phyloP scores from a whole-genome alignment of 2,113 vertebrate species.

The Gasterosteus aculeatus region DNA sequence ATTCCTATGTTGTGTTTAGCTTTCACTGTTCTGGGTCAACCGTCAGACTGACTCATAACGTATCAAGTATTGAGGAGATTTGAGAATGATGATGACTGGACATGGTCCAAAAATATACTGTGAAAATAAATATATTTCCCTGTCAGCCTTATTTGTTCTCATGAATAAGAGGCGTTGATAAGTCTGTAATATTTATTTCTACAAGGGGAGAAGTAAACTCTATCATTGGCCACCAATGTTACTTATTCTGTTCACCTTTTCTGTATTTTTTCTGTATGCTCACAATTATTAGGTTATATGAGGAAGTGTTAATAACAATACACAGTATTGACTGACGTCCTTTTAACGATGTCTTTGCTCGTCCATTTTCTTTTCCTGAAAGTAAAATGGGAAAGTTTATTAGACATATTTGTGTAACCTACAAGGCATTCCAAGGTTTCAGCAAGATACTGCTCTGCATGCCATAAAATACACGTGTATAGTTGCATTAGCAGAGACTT shows the following conservation, averaged over 20 bases:
- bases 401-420: neutral
- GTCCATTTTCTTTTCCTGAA: neutral
- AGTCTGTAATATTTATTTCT: neutral
- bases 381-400: neutral
- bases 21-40: neutral
- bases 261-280: neutral
- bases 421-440: neutral
- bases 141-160: neutral
- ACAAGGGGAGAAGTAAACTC: neutral
- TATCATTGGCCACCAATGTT: neutral
- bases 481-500: neutral
- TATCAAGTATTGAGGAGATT: neutral
- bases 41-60: neutral
- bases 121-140: constrained; percentile 12
- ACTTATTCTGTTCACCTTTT: neutral
- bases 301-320: neutral
- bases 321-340: neutral
- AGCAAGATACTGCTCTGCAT: neutral
- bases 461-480: too few relatives aligned
- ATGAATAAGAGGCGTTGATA: neutral
- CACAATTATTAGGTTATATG: neutral
- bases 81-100: neutral
- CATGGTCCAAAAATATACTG: neutral
- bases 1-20: constrained; percentile 1
- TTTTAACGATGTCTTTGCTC: neutral